Evolutionary conservation across 2,113 vertebrate species (phyloP).

Genomic region (Lampris megalopsis): DNA sequence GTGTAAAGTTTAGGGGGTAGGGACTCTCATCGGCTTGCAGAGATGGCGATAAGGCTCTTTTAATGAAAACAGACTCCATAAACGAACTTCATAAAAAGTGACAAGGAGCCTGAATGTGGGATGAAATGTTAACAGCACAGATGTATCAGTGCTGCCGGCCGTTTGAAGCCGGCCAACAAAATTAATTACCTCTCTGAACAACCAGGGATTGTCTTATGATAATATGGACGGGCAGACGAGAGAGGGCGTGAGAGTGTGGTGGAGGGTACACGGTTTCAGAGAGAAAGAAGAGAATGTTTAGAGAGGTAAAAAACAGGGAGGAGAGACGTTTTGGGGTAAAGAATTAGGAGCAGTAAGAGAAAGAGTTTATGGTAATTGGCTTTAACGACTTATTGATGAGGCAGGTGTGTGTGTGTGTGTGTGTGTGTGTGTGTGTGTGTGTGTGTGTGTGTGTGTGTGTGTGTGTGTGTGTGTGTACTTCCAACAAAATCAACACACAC

Average conservation of each 20-base stretch:
- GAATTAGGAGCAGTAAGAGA: no score
- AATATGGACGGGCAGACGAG: conserved; percentile 23
- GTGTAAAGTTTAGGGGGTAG: conserved; percentile 19
- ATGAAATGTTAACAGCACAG: conserved; percentile 44
- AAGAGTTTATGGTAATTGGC: conserved; percentile 27
- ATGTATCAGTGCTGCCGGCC: not conserved
- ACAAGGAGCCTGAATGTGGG: conserved; percentile 37
- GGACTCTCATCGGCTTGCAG: not conserved
- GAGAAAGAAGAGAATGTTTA: not conserved
- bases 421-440: conserved; percentile 11
- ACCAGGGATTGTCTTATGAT: conserved; percentile 33
- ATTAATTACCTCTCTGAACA: conserved; percentile 32
- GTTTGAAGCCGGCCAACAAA: conserved; percentile 50
- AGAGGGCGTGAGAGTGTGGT: not conserved
- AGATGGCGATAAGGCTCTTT: conserved; percentile 5
- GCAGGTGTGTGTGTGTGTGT: not conserved
- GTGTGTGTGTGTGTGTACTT: not conserved
- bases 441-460: conserved; percentile 12
- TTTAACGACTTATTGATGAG: conserved; percentile 36
- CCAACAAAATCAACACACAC: no score
- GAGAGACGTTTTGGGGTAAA: no score
- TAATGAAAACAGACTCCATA: conserved; percentile 46
- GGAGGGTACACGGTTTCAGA: not conserved
- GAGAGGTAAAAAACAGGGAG: not conserved
- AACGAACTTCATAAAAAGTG: conserved; percentile 37